These are phyloP conservation scores for Metridium senile DNA, from an alignment of 92 coral and sea anemone species.

Conservation along the genomic window DNA sequence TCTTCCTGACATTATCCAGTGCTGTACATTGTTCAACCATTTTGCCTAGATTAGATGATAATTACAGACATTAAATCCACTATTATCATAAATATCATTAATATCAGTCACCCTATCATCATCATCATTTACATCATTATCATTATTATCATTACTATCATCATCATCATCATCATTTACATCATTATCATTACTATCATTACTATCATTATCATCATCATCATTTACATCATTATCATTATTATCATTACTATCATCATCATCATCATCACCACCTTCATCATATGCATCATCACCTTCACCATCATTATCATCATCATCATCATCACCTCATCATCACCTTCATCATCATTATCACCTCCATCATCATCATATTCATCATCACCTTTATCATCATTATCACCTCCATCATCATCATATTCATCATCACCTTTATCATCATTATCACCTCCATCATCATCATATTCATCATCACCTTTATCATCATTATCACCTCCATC, in stretches of 20 bases:
- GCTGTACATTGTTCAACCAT: constrained; percentile 23
- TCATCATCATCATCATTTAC: too few relatives aligned
- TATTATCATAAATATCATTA: background rate
- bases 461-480: background rate
- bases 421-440: background rate
- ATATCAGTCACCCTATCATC: background rate
- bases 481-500: background rate
- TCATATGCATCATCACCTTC: background rate
- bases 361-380: too few relatives aligned
- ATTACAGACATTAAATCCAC: background rate
- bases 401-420: background rate
- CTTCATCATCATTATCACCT: background rate
- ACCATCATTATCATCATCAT: background rate
- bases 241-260: background rate
- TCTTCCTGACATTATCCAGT: constrained; percentile 10
- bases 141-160: too few relatives aligned
- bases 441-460: too few relatives aligned
- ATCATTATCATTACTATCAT: too few relatives aligned
- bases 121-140: background rate
- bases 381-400: background rate
- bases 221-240: background rate
- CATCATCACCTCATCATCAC: background rate
- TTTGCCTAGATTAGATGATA: constrained; percentile 14
- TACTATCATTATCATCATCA: background rate
- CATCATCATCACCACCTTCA: background rate